Evolutionary conservation across 1,140 invertebrate genomes (phyloP).

Genomic region (Drosophila obscura): DNA sequence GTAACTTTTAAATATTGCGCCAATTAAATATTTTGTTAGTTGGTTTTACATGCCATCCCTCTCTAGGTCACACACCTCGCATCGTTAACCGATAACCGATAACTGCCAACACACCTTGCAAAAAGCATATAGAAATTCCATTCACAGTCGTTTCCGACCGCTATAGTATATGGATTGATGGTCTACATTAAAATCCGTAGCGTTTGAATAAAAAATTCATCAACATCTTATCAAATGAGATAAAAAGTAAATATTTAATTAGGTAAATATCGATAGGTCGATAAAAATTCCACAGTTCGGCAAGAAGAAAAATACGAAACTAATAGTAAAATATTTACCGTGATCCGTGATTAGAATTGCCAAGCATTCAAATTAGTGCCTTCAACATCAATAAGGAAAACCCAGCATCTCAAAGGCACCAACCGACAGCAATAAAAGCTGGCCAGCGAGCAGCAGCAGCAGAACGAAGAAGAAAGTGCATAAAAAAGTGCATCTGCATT

Average conservation of each 20-base stretch:
- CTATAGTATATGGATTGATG: too few relatives aligned
- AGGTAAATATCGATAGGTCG: too few relatives aligned
- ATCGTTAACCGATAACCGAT: too few relatives aligned
- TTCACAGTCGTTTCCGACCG: too few relatives aligned
- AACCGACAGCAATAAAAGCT: slow-evolving; percentile 8
- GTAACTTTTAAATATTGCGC: too few relatives aligned
- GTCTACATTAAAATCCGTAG: too few relatives aligned
- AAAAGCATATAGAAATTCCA: too few relatives aligned
- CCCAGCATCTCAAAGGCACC: slow-evolving; percentile 18
- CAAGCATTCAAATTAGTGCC: slow-evolving; percentile 51
- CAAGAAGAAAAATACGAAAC: slow-evolving; percentile 66
- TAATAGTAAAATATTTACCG: slow-evolving; percentile 78
- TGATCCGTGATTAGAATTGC: slow-evolving; percentile 70
- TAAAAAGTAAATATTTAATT: too few relatives aligned
- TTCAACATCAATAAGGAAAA: slow-evolving; percentile 44
- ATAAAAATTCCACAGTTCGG: background rate
- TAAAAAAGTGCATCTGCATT: background rate
- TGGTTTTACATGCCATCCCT: background rate
- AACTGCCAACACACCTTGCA: too few relatives aligned
- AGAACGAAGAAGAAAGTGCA: slow-evolving; percentile 6
- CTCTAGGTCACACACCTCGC: slow-evolving; percentile 12
- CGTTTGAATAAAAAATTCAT: too few relatives aligned
- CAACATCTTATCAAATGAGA: too few relatives aligned
- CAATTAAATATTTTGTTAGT: too few relatives aligned
- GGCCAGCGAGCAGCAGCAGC: slow-evolving; percentile 7